Percentiles rank a stretch among this genome's conserved stretches.
Conservation (phyloP, 2,888 invertebrate genomes). For the Neoaliturus tenellus region DNA sequence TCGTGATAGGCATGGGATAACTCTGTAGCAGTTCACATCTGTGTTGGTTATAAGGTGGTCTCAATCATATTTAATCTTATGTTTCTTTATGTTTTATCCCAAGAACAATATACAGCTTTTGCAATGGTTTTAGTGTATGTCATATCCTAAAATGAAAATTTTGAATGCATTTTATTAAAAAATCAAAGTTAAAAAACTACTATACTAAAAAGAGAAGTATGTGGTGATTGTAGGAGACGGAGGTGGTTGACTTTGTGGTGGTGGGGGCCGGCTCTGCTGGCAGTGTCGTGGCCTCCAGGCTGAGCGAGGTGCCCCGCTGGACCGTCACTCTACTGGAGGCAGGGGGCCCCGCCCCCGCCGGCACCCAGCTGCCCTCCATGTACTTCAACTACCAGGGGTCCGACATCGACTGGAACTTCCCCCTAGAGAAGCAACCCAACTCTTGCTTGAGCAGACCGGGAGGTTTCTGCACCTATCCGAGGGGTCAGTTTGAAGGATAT, state of each 20-base stretch:
- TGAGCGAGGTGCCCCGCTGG: slow-evolving; percentile 53
- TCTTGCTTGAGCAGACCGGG: slow-evolving; percentile 51
- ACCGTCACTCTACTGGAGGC: slow-evolving; percentile 55
- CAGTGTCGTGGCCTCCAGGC: slow-evolving; percentile 51
- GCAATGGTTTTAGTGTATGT: no score
- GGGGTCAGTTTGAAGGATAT: no score
- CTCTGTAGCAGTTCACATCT: no score
- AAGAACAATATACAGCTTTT: no score
- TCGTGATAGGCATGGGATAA: no score
- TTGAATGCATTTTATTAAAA: no score
- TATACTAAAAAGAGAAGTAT: no score
- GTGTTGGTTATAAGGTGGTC: no score
- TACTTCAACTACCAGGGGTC: slow-evolving; percentile 55
- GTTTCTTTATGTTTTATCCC: no score
- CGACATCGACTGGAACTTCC: slow-evolving; percentile 56
- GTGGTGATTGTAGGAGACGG: slow-evolving; percentile 33
- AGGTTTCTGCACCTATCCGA: slow-evolving; percentile 54
- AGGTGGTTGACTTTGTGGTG: slow-evolving; percentile 47
- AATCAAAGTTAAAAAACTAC: no score
- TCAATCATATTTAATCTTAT: no score
- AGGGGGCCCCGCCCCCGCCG: slow-evolving; percentile 48
- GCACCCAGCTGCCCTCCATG: slow-evolving; percentile 52
- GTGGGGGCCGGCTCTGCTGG: slow-evolving; percentile 48
- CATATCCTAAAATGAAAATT: no score
- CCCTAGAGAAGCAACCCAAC: slow-evolving; percentile 43